A percentile compares a stretch with the other conserved stretches of the same genome.
These are phyloP conservation scores for Monoplex corrugatus DNA, from an alignment of 2,888 invertebrate genomes.

Conservation along the genomic window DNA sequence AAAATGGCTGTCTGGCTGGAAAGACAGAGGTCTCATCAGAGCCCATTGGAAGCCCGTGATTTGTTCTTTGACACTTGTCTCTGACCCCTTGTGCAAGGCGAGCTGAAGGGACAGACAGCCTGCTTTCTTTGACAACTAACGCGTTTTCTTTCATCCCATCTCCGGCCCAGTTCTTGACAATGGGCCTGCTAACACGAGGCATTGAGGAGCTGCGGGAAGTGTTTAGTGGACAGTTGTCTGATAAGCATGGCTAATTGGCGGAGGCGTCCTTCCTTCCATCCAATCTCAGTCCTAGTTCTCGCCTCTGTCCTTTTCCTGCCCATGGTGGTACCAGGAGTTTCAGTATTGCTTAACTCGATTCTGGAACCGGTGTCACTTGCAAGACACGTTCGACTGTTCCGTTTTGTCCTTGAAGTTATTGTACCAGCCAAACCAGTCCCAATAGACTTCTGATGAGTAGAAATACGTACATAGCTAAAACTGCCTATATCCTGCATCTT, in stretches of 20 bases:
- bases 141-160: not conserved
- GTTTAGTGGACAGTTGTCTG: not conserved
- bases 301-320: no score
- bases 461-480: no score
- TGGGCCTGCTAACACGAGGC: not conserved
- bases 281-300: no score
- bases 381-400: no score
- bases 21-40: not conserved
- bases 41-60: not conserved
- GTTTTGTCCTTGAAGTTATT: no score
- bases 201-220: not conserved
- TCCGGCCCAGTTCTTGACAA: not conserved
- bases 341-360: no score
- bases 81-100: not conserved
- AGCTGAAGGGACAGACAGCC: not conserved
- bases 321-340: no score
- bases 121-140: not conserved
- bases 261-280: no score
- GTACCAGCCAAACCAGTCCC: no score
- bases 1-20: not conserved
- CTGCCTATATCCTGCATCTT: no score
- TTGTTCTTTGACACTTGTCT: not conserved
- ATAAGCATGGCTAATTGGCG: not conserved
- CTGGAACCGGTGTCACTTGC: no score
- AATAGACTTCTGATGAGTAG: no score